Percentiles rank a stretch among this genome's conserved stretches.
Conservation (phyloP, 2,888 invertebrate species). For the Geotrupes spiniger region DNA sequence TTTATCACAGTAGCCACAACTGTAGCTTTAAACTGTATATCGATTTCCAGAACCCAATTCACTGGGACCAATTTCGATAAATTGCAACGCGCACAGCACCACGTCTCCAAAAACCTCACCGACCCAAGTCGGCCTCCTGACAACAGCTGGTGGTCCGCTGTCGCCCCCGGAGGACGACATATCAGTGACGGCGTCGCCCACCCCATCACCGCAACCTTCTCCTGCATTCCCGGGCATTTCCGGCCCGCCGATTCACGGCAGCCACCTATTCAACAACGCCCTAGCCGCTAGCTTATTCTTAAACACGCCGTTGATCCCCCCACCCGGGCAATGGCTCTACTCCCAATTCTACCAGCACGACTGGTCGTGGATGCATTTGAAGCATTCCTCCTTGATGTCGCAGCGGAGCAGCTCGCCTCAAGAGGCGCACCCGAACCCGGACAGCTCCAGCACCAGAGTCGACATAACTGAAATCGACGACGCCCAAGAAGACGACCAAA, state of each 20-base stretch:
- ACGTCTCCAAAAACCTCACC: conserved; percentile 68
- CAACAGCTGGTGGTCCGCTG: conserved; percentile 53
- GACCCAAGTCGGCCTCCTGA: conserved; percentile 46
- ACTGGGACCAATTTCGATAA: conserved; percentile 49
- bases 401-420: conserved; percentile 34
- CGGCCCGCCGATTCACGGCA: conserved; percentile 36
- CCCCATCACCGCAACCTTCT: conserved; percentile 55
- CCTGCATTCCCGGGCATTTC: conserved; percentile 36
- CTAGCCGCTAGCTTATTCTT: conserved; percentile 71
- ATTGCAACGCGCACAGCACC: conserved; percentile 65
- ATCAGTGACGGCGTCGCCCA: conserved; percentile 64
- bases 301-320: conserved; percentile 71
- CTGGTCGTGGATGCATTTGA: conserved; percentile 63
- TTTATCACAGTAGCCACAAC: neutral
- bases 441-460: conserved; percentile 34
- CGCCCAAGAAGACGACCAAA: conserved; percentile 18
- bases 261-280: conserved; percentile 55
- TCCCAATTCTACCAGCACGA: conserved; percentile 74
- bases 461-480: conserved; percentile 39
- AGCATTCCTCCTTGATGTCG: conserved; percentile 36
- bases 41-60: conserved; percentile 44
- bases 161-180: conserved; percentile 62
- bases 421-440: conserved; percentile 33
- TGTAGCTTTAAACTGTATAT: neutral
- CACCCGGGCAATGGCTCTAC: conserved; percentile 76